phyloP scores from a whole-genome alignment of 2,113 vertebrate genomes.

The Chroicocephalus ridibundus region DNA sequence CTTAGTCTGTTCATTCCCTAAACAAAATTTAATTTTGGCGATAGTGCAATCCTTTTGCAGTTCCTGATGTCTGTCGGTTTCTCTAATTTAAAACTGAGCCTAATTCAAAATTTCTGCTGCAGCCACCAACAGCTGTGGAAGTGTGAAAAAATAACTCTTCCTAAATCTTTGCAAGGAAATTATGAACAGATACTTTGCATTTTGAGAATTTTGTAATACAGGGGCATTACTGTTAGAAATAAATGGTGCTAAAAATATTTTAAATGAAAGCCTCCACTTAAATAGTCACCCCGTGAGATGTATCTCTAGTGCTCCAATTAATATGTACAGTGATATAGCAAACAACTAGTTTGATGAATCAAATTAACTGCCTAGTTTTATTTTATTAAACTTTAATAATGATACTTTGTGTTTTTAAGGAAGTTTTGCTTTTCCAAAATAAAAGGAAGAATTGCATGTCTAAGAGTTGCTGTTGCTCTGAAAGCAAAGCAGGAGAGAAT shows the following conservation, averaged over 20 bases:
- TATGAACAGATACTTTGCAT: neutral
- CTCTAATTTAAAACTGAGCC: neutral
- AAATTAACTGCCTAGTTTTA: neutral
- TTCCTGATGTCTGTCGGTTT: neutral
- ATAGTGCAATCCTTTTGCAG: neutral
- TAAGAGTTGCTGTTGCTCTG: neutral
- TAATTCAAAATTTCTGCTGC: neutral
- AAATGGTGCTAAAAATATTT: neutral
- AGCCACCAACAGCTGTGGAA: neutral
- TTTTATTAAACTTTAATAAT: neutral
- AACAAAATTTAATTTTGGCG: neutral
- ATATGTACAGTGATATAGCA: neutral
- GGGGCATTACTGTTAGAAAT: neutral
- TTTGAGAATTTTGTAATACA: neutral
- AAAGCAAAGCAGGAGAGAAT: neutral
- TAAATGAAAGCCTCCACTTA: neutral
- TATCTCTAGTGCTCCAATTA: neutral
- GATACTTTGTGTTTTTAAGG: neutral
- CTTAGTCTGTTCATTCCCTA: neutral
- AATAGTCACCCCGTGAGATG: neutral
- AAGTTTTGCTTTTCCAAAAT: neutral
- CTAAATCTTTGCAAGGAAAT: neutral
- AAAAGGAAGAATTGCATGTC: neutral
- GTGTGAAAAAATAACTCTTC: neutral
- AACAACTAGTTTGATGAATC: neutral